These are phyloP conservation scores for Recurvirostra avosetta DNA, from an alignment of 2,113 vertebrate species.

Conservation along the genomic window DNA sequence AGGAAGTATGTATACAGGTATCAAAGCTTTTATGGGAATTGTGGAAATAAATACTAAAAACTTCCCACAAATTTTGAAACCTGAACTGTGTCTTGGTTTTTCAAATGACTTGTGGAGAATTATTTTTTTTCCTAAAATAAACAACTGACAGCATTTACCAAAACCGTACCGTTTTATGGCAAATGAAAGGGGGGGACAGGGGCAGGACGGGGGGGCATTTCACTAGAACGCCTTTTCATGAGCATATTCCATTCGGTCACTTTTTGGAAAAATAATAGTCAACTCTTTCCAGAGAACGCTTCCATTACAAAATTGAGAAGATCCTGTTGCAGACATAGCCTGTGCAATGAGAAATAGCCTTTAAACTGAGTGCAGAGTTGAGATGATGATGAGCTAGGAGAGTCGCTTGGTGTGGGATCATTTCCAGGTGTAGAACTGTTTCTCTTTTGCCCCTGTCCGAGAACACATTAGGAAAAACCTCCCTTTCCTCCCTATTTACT, in stretches of 20 bases:
- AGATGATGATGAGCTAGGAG: not conserved
- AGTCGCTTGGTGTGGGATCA: not conserved
- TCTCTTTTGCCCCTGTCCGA: not conserved
- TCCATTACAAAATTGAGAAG: not conserved
- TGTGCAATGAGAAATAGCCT: not conserved
- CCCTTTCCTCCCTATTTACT: not conserved
- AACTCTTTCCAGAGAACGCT: not conserved
- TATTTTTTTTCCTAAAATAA: not conserved
- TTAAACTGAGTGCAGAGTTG: not conserved
- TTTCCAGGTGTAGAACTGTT: slow-evolving; percentile 1
- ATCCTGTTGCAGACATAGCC: not conserved
- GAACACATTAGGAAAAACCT: not conserved
- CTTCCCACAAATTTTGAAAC: not conserved
- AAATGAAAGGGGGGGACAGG: not conserved
- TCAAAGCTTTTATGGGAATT: not conserved
- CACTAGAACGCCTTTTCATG: not conserved
- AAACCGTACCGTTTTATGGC: not conserved
- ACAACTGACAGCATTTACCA: slow-evolving; percentile 1
- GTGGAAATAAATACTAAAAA: not conserved
- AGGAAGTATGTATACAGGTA: not conserved
- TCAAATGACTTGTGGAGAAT: not conserved
- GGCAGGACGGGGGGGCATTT: not conserved
- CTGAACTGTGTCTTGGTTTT: not conserved
- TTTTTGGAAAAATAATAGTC: slow-evolving; percentile 27
- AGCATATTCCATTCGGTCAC: not conserved